Conservation (phyloP, 2,888 invertebrate genomes). For the Xylocampa areola region DNA sequence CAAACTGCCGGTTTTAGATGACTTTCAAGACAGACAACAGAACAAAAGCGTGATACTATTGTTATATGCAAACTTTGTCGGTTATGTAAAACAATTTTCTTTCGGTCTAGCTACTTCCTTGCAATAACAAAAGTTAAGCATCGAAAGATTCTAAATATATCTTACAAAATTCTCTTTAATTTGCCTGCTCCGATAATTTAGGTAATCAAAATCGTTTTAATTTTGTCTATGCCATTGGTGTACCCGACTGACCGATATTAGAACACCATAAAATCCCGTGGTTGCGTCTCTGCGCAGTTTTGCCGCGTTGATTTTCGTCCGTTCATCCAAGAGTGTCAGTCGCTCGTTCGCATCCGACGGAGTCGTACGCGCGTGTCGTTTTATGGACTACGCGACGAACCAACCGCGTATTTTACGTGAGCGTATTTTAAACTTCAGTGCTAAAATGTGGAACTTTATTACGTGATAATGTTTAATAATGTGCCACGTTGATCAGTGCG, state of each 20-base stretch:
- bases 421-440: conserved; percentile 58
- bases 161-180: neutral
- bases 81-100: conserved; percentile 16
- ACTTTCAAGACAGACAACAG: conserved; percentile 8
- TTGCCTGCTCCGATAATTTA: conserved; percentile 5
- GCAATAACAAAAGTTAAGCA: conserved; percentile 33
- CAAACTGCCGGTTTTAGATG: neutral
- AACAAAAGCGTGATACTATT: conserved; percentile 3
- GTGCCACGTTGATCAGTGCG: conserved; percentile 49
- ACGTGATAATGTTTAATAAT: conserved; percentile 47
- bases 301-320: conserved; percentile 64
- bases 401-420: conserved; percentile 52
- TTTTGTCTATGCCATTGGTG: conserved; percentile 27
- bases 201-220: conserved; percentile 30
- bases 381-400: conserved; percentile 24
- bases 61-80: conserved; percentile 19
- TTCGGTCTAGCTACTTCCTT: conserved; percentile 20
- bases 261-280: conserved; percentile 60
- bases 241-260: conserved; percentile 55
- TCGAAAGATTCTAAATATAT: conserved; percentile 24
- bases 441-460: conserved; percentile 59
- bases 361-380: conserved; percentile 45
- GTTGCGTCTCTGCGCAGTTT: conserved; percentile 70
- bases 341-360: conserved; percentile 62
- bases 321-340: conserved; percentile 67